Evolutionary conservation across 2,113 vertebrate genomes (phyloP), one percentile per base, ranked within the genome.

Genomic region (Equus quagga): DNA sequence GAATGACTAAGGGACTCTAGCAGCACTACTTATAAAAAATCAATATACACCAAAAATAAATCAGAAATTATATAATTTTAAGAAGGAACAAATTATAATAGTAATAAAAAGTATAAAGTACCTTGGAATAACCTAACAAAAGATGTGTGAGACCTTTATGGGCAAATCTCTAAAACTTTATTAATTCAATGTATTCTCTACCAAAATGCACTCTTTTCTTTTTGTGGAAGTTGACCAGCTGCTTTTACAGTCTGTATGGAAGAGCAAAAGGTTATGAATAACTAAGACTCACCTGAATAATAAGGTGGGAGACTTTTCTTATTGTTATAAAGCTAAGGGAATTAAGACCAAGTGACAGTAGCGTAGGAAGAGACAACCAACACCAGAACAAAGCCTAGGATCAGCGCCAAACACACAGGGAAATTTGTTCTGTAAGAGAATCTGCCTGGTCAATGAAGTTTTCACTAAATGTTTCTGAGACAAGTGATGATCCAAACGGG

Each of bases 351-450:
- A 54, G n/a, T 36, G 64, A 51, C 58, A 84, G 67, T 2, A 41
- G 3, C 3, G 1, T 7, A 36, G 6, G 15, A 67, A 84, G 33
- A 85, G 44, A 91, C 36, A 64, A 82, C 85, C 44, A 28, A 73
- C 0, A 73, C 28, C 44, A 76, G n/a, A 78, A 46, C 24, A 73
- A 81, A 81, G 46, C 18, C 64, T 41, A 88, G 10, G 18, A 33
- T 73, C n/a, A 33, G 26, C 11, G 54, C n/a, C 56, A 70, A 95
- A 69, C n/a, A 81, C 44, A 33, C 7, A 6, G 36, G 51, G 41
- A 90, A 83, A 51, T 67, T 15, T 26, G n/a, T 94, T 94, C 64
- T 64, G 23, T 88, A 94, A 67, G 51, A 94, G 31, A 93, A 78
- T 86, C 4, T 49, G 65, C 44, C 72, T 28, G 31, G 67, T 65